These are phyloP conservation scores for Seira ritae DNA, from an alignment of 2,888 invertebrate species.

Conservation along the genomic window DNA sequence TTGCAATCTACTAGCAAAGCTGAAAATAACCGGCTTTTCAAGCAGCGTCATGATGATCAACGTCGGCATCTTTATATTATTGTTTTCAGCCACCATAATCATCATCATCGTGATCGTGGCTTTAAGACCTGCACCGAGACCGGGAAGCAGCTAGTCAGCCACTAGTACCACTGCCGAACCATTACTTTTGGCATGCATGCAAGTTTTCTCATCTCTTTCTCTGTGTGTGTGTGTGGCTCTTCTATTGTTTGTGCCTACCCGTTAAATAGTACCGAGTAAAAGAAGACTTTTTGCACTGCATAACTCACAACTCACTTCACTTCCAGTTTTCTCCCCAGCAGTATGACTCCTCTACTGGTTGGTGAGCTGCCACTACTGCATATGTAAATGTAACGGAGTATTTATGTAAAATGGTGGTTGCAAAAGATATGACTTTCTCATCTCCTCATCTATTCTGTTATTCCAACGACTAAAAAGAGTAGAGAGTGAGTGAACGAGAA, in stretches of 20 bases:
- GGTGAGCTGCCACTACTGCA: neutral
- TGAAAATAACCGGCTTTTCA: slow-evolving; percentile 33
- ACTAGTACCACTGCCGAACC: neutral
- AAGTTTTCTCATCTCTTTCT: slow-evolving; percentile 7
- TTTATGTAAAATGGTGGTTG: slow-evolving; percentile 23
- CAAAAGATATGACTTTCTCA: slow-evolving; percentile 40
- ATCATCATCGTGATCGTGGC: neutral
- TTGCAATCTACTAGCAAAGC: slow-evolving; percentile 31
- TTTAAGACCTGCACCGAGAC: neutral
- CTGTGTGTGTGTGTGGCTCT: neutral
- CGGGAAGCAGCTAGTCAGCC: neutral
- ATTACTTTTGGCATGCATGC: slow-evolving; percentile 21
- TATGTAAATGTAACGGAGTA: slow-evolving; percentile 4
- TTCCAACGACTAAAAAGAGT: slow-evolving; percentile 30
- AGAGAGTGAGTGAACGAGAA: neutral
- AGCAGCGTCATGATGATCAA: slow-evolving; percentile 36
- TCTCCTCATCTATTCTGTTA: slow-evolving; percentile 25
- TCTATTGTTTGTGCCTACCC: neutral
- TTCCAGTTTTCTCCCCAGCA: slow-evolving; percentile 27
- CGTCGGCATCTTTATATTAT: slow-evolving; percentile 44
- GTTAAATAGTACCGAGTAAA: neutral
- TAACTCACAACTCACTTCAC: slow-evolving; percentile 31
- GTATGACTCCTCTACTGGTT: slow-evolving; percentile 14
- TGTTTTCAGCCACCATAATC: slow-evolving; percentile 27
- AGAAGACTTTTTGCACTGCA: slow-evolving; percentile 25